Evolutionary conservation across 2,888 invertebrate genomes (phyloP).

Genomic region (Prenolepis imparis): DNA sequence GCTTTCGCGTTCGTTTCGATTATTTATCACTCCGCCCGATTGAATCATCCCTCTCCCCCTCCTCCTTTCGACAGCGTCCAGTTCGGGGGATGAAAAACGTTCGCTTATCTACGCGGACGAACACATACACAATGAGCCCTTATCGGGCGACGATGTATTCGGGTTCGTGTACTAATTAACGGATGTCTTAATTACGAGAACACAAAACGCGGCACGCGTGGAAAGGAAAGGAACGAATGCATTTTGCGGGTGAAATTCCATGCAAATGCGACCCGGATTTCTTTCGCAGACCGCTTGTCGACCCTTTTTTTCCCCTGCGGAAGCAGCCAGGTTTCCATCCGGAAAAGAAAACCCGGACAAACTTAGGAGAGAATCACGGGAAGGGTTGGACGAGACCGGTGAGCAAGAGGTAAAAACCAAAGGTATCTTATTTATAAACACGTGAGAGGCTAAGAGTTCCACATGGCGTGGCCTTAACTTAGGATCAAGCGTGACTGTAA

Average conservation of each 20-base stretch:
- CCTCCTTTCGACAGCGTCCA: not conserved
- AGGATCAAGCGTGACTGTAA: constrained; percentile 72
- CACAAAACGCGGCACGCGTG: constrained; percentile 49
- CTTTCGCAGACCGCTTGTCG: constrained; percentile 41
- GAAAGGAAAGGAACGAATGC: constrained; percentile 17
- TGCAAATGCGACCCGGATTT: constrained; percentile 76
- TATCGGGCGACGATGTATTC: constrained; percentile 40
- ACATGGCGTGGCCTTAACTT: constrained; percentile 54
- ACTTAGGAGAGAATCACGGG: constrained; percentile 6
- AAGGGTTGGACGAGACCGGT: constrained; percentile 5
- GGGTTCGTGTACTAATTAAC: constrained; percentile 71
- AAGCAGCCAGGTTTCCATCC: not conserved
- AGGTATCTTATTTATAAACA: constrained; percentile 83
- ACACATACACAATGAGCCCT: not conserved
- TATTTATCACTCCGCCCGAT: constrained; percentile 64
- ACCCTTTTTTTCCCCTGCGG: constrained; percentile 37
- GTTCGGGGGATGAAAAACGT: constrained; percentile 25
- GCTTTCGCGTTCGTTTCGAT: constrained; percentile 58
- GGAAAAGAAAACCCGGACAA: not conserved
- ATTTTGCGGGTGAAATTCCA: constrained; percentile 71
- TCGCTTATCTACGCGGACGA: constrained; percentile 19
- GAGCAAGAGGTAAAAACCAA: constrained; percentile 69
- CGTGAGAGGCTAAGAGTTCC: constrained; percentile 73
- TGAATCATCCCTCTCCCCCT: not conserved
- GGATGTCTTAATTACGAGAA: constrained; percentile 79